phyloP scores from a whole-genome alignment of 2,113 vertebrate species.

The Menura novaehollandiae region DNA sequence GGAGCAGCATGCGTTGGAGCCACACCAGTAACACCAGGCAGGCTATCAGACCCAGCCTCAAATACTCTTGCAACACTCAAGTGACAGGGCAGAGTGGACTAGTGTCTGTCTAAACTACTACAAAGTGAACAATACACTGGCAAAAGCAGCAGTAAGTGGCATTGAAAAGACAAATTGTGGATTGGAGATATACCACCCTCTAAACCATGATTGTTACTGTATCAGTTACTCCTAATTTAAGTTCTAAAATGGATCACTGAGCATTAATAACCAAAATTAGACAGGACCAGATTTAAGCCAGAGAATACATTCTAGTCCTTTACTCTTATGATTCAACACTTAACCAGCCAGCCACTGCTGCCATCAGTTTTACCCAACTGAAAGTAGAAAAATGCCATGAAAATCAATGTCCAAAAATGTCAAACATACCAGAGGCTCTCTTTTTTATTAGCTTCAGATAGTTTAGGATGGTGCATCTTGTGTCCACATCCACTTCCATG shows the following conservation, averaged over 20 bases:
- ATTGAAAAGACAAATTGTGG: not conserved
- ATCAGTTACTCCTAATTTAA: not conserved
- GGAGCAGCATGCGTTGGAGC: not conserved
- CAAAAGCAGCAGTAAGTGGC: not conserved
- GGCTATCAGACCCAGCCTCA: not conserved
- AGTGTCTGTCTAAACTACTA: not conserved
- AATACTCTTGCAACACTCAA: not conserved
- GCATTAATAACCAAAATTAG: not conserved
- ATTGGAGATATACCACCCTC: not conserved
- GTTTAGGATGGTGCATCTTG: conserved; percentile 95
- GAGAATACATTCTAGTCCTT: not conserved
- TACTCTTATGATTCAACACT: not conserved
- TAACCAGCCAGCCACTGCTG: not conserved
- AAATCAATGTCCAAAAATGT: not conserved
- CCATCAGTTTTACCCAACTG: not conserved
- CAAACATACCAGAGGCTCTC: conserved; percentile 88
- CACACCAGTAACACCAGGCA: not conserved
- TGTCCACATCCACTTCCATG: conserved; percentile 99
- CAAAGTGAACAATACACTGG: not conserved
- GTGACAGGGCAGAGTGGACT: not conserved
- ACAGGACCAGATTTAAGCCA: not conserved
- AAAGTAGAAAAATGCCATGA: not conserved
- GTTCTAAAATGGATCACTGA: not conserved
- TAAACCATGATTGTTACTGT: not conserved
- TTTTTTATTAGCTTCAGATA: conserved; percentile 98